phyloP scores from a whole-genome alignment of 30 jellyfish, hydroid and myxozoan genomes.

The Chrysaora quinquecirrha region DNA sequence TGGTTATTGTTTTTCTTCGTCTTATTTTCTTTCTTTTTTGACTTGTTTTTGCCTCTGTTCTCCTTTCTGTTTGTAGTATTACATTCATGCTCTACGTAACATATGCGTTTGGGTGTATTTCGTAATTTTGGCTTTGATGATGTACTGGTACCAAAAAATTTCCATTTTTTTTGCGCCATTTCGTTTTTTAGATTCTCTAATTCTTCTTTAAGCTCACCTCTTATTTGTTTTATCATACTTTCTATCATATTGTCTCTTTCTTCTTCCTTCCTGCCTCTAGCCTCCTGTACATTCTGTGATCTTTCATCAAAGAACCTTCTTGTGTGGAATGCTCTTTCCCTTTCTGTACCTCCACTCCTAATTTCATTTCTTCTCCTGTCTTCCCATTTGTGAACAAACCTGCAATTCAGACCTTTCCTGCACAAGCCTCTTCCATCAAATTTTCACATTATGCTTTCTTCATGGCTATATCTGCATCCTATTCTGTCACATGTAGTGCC shows the following conservation, averaged over 20 bases:
- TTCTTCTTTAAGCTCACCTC: constrained; percentile 1
- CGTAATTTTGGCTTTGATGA: background rate
- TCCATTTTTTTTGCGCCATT: background rate
- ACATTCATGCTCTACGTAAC: no score
- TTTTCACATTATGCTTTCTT: constrained; percentile 26
- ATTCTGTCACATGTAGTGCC: no score
- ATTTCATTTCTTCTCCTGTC: background rate
- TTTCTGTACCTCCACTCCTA: background rate
- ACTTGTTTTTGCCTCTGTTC: background rate
- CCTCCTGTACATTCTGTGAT: no score
- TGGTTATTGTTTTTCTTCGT: background rate
- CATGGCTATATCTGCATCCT: constrained; percentile 23
- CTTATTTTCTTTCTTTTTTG: background rate
- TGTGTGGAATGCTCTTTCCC: no score
- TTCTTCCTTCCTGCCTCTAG: no score
- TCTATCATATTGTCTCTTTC: background rate
- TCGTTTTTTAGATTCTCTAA: background rate
- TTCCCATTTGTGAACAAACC: constrained; percentile 21
- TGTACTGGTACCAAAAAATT: background rate
- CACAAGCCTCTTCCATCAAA: constrained; percentile 11
- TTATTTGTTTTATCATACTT: background rate
- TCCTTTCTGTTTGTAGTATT: background rate
- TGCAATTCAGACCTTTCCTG: constrained; percentile 15
- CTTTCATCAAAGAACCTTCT: no score
- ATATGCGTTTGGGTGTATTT: background rate